These are phyloP conservation scores for Chironomus tepperi DNA, from an alignment of 1,140 invertebrate genomes.

Conservation along the genomic window DNA sequence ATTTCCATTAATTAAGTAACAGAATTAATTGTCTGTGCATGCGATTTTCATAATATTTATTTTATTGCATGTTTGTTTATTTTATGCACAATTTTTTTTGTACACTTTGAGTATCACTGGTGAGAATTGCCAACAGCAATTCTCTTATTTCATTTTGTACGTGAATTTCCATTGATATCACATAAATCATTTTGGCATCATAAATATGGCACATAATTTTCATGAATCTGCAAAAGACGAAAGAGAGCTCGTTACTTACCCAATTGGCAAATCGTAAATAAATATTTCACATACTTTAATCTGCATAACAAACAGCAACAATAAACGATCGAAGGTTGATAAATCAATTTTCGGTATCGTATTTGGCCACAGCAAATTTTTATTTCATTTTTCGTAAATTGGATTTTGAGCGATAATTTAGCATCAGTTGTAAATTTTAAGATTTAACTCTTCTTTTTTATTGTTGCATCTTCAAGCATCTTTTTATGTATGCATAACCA, in stretches of 20 bases:
- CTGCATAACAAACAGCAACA: background rate
- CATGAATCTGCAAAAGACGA: background rate
- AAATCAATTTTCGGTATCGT: constrained; percentile 21
- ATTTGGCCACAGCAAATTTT: background rate
- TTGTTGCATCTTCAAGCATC: background rate
- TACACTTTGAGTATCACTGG: background rate
- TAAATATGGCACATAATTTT: constrained; percentile 14
- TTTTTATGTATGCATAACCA: background rate
- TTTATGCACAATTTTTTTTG: background rate
- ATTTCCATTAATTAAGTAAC: background rate
- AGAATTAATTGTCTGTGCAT: background rate
- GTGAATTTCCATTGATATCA: background rate
- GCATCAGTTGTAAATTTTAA: constrained; percentile 7
- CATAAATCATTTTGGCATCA: background rate
- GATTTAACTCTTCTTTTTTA: background rate
- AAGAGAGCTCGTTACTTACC: background rate
- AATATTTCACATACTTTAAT: constrained; percentile 1
- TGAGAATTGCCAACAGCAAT: background rate
- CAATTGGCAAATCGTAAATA: constrained; percentile 4
- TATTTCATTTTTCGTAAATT: background rate
- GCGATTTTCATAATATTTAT: constrained; percentile 2
- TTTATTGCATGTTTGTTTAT: constrained; percentile 2
- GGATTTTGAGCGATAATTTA: constrained; percentile 13
- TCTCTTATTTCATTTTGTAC: background rate
- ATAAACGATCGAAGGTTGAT: constrained; percentile 3